Percentiles rank a stretch among this genome's conserved stretches.
phyloP scores from a whole-genome alignment of 2,113 vertebrate genomes.

The Bubo blakistoni region DNA sequence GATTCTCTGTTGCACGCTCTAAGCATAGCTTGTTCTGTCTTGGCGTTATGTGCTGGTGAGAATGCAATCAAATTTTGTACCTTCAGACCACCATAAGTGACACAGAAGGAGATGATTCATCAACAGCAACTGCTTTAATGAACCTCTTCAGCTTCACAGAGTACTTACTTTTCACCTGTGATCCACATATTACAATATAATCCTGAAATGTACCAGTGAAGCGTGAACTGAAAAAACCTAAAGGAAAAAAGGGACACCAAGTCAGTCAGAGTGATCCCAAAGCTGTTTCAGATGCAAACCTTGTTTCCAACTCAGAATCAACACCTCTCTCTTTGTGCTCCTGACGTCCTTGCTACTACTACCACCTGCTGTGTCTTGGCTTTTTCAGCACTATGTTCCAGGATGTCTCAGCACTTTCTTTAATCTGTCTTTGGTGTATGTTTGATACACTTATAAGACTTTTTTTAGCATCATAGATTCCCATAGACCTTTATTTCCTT shows the following conservation, averaged over 20 bases:
- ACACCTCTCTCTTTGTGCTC: not conserved
- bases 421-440: not conserved
- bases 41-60: not conserved
- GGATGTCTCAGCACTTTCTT: not conserved
- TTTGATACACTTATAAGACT: not conserved
- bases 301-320: not conserved
- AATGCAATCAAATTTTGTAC: conserved; percentile 35
- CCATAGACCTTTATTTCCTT: not conserved
- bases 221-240: not conserved
- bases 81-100: not conserved
- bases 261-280: not conserved
- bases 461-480: not conserved
- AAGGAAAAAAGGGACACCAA: not conserved
- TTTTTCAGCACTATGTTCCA: not conserved
- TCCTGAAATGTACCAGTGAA: not conserved
- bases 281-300: not conserved
- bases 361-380: not conserved
- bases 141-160: not conserved
- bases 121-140: conserved; percentile 22
- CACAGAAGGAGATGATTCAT: conserved; percentile 27
- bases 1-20: not conserved
- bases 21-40: not conserved
- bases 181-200: not conserved
- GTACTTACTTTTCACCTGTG: not conserved
- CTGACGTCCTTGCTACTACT: not conserved